Base-by-base conservation (phyloP, 1,140 invertebrate genomes). In the Drosophila kanapiae region DNA sequence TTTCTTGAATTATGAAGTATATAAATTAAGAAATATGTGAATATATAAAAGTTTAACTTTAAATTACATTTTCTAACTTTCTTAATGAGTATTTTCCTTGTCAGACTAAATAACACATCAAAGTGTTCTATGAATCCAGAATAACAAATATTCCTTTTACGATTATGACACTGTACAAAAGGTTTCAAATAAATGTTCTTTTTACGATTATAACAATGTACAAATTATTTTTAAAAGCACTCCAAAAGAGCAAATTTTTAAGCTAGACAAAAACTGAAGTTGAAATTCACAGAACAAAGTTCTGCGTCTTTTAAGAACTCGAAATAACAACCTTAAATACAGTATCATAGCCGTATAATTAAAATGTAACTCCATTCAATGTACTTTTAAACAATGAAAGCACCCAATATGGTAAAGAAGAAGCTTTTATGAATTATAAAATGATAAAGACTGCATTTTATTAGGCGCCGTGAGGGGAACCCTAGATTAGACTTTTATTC, bases 371-470 rank as follows among this genome's bases (percentile, higher is more conserved):
- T 8, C 1, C 6, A 47, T 14, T 27, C 13, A 29, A 49, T 5
- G 8, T 5, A 48, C 13, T n/a, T 49, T 29, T 29, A n/a, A 49
- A 4, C 27, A 29, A 9, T 5, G 0, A 49, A 57, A 31, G 0
- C 16, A 14, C 1, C 16, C 7, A 4, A 29, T 14, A 11, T 27
- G 43, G 6, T 18, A 10, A 4, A 18, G 18, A 10, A n/a, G 2
- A 13, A 18, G 8, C 10, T 33, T 7, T 10, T 33, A 38, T 23
- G 2, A 33, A 38, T n/a, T 27, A 7, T 3, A 35, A 63, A n/a
- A n/a, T 43, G 38, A 70, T 54, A 13, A 67, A 14, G 2, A 33
- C 16, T 33, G 27, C 35, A 27, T 43, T 43, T 61, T 16, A 51
- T 29, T 6, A 29, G 37, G 4, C 10, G 2, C 23, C 48, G 16